These are phyloP conservation scores for Mesocricetus auratus DNA, from an alignment of 2,113 vertebrate genomes.

Conservation along the genomic window DNA sequence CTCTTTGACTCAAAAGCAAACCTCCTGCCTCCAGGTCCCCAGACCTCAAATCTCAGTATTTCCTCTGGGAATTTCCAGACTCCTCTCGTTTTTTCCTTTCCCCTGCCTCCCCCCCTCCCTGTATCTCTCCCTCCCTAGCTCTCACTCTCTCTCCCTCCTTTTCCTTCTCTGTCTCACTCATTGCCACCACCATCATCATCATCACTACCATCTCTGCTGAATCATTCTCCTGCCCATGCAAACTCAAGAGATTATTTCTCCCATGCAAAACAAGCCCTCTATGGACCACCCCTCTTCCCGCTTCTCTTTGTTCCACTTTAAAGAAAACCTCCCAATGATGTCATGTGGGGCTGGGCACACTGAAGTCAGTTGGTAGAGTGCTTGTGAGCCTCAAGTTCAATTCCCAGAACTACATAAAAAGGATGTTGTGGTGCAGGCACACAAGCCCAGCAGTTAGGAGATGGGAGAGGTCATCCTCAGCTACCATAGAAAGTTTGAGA, in stretches of 20 bases:
- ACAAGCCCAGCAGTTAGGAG: not conserved
- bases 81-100: not conserved
- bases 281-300: not conserved
- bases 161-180: not conserved
- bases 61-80: slow-evolving; percentile 37
- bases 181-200: not conserved
- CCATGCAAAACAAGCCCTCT: not conserved
- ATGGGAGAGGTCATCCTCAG: not conserved
- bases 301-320: not conserved
- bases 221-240: not conserved
- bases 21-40: slow-evolving; percentile 46
- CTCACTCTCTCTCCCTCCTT: too few relatives aligned
- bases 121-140: too few relatives aligned
- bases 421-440: not conserved
- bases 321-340: not conserved
- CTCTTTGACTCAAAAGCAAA: slow-evolving; percentile 58
- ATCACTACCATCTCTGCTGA: not conserved
- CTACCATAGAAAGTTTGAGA: not conserved
- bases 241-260: not conserved
- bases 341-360: not conserved
- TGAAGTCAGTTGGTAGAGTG: not conserved
- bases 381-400: not conserved
- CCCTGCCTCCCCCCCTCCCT: not conserved
- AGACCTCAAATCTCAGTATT: slow-evolving; percentile 27
- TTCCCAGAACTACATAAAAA: not conserved